Evolutionary conservation across 64 coral and sea anemone species (phyloP).

Genomic region (Montipora sp.): DNA sequence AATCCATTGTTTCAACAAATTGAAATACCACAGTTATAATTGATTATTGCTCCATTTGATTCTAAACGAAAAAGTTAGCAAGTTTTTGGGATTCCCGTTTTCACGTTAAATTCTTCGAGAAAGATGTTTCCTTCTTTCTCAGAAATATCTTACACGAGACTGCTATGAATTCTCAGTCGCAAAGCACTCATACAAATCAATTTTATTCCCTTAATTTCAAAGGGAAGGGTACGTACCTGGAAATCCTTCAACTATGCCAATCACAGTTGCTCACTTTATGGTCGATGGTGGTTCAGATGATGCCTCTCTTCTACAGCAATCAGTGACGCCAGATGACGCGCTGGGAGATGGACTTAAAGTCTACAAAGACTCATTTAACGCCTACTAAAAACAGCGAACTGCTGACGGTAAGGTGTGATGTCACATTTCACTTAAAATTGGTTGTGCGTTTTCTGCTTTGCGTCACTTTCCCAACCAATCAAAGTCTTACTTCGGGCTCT

Average conservation of each 20-base stretch:
- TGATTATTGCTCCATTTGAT: too few species aligned
- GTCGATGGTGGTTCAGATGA: constrained; percentile 94
- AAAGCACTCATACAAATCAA: neutral
- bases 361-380: constrained; percentile 98
- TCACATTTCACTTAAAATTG: neutral
- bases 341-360: constrained; percentile 99
- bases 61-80: too few species aligned
- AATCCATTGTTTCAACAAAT: too few species aligned
- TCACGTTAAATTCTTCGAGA: too few species aligned
- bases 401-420: neutral
- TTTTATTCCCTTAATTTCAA: constrained; percentile 8
- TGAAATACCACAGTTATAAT: too few species aligned
- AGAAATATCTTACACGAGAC: neutral
- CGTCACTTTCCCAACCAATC: too few species aligned
- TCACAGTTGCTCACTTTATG: constrained; percentile 92
- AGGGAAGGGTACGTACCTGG: constrained; percentile 93
- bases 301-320: constrained; percentile 80
- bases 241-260: constrained; percentile 84
- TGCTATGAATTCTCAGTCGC: neutral
- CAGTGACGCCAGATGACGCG: constrained; percentile 84
- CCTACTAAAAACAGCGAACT: constrained; percentile 65
- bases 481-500: too few species aligned
- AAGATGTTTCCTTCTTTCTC: too few species aligned
- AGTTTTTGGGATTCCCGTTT: too few species aligned
- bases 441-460: neutral